Conservation (phyloP, 2,113 vertebrate genomes). For the Myotis yumanensis region DNA sequence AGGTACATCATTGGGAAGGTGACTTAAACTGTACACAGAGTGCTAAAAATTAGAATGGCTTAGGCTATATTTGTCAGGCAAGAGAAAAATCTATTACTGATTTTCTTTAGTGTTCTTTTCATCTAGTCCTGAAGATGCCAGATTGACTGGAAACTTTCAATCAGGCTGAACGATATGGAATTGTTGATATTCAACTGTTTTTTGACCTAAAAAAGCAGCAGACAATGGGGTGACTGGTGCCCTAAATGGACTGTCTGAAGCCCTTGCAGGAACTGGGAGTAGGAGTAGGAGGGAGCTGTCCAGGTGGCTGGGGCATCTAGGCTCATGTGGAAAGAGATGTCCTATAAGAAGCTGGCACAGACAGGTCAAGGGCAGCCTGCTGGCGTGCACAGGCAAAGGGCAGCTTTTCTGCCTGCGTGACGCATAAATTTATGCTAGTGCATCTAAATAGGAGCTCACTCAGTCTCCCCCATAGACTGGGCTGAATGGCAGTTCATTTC, state of each 20-base stretch:
- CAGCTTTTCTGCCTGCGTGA: background rate
- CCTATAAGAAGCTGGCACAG: background rate
- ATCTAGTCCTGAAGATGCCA: background rate
- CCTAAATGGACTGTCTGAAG: background rate
- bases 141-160: background rate
- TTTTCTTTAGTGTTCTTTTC: constrained; percentile 22
- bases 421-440: background rate
- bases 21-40: background rate
- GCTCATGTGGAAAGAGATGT: background rate
- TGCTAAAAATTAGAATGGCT: background rate
- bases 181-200: background rate
- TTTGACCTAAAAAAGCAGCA: constrained; percentile 39
- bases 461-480: background rate
- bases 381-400: background rate
- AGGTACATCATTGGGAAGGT: background rate
- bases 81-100: background rate
- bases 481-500: background rate
- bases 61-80: background rate
- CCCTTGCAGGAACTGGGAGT: background rate
- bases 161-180: background rate
- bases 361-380: constrained; percentile 4
- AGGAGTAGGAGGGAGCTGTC: background rate
- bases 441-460: background rate
- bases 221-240: background rate
- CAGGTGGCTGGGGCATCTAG: constrained; percentile 15